Evolutionary conservation across 2,888 invertebrate species (phyloP), one percentile per base, ranked within the genome.

Genomic region (Geophilus truncorum): DNA sequence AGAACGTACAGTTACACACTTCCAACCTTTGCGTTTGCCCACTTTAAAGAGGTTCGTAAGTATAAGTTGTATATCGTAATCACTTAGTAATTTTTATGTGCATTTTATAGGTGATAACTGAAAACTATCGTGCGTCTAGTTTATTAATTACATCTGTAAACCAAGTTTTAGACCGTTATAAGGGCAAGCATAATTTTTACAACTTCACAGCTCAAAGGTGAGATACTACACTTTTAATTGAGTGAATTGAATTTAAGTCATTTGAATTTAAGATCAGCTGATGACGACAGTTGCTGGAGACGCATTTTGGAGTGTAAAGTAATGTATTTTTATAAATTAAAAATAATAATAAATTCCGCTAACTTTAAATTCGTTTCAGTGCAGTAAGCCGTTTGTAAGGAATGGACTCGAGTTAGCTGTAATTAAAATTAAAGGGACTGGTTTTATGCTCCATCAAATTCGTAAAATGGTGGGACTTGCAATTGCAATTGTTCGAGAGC

Each of bases 401-500:
- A 91, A 94, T 51, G 92, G 91, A 81, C 90, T 95, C 84, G 98
- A 99, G 87, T 97, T 96, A 88, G 91, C 93, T 0, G 92, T 93
- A 6, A 87, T 98, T 23, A 91, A 92, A 86, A 92, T 99, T 0
- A 94, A 91, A 86, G 93, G 98, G 4, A 98, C 99, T 88, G 98
- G 98, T 87, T 99, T 99, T 87, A 97, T 99, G 96, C 86, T 99
- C 84, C 98, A 99, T 89, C 99, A 99, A 89, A 99, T 99, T 82
- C 90, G 99, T 36, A 99, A 99, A 90, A 99, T 99, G 98, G 92
- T 90, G 45, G 90, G 96, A 0, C 86, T 96, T 78, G 89, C 91
- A 51, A 91, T 98, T 84, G 95, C 95, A 0, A 90, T 97, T 25
- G 88, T 94, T 0, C 89, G 95, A 80, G 96, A 95, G 0, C 7